Evolutionary conservation across 2,888 invertebrate species (phyloP), one percentile per base, ranked within the genome.

Genomic region (Drosophila anomalata): DNA sequence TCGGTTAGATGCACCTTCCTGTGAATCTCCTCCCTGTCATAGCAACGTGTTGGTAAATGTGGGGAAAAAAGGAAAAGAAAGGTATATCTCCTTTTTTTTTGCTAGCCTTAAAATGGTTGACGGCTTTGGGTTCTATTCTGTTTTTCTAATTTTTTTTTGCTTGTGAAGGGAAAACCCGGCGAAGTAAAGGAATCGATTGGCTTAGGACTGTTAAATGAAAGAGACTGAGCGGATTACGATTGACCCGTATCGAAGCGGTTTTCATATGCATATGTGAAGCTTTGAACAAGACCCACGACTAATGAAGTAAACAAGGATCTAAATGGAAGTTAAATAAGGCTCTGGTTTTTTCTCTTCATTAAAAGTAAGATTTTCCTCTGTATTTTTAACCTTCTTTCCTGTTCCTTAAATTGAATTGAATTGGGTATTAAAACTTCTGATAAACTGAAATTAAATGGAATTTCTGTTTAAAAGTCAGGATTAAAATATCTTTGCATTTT

Each of bases 221-320:
- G 67, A 61, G 58, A 56, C 58, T 81, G 84, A 87, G 78, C 66
- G 79, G 77, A 56, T 84, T 77, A 41, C 50, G 52, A 56, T 60
- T 62, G 50, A 71, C 62, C 57, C 57, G 65, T 26, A 52, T 62
- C 62, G 31, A 42, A 22, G 24, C 48, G 33, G 51, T 58, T 54
- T 54, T 29, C 67, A 66, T 67, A 67, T 54, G 17, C 66, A 63
- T 20, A 50, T 22, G 17, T 24, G 36, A 31, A 26, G n/a, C 62
- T 62, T 41, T 41, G 46, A 46, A 24, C 53, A 54, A 66, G 11
- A 39, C 17, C 8, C 14, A 8, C 24, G n/a, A 9, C 65, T 54
- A 65, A 65, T 65, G 39, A 53, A 65, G 53, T 54, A 31, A 53
- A 53, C 46, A 9, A 66, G 36, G 53, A 39, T 46, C 29, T 46